Conservation (phyloP, 2,113 vertebrate species). For the Datnioides undecimradiatus region DNA sequence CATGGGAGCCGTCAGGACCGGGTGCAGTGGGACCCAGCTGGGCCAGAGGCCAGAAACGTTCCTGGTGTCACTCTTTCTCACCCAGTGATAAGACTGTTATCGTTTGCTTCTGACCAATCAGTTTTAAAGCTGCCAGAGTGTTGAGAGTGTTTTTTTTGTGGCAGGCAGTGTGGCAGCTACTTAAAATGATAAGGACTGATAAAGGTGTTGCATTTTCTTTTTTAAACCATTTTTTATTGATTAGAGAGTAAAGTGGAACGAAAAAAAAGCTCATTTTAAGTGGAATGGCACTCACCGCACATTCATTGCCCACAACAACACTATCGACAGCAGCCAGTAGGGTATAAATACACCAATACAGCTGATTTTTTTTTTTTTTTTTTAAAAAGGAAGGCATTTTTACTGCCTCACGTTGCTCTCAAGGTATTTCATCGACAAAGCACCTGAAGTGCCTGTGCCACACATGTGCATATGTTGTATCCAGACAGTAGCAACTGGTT, state of each 20-base stretch:
- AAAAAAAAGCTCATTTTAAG: background rate
- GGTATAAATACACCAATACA: slow-evolving; percentile 3
- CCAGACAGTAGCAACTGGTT: background rate
- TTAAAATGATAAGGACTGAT: slow-evolving; percentile 17
- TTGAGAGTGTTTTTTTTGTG: background rate
- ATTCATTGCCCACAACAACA: background rate
- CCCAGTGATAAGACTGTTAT: slow-evolving; percentile 3
- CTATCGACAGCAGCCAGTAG: slow-evolving; percentile 9
- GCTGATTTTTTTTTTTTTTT: too few species aligned
- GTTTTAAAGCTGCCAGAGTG: background rate
- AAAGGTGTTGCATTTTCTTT: slow-evolving; percentile 7
- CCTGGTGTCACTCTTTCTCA: background rate
- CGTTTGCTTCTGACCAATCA: slow-evolving; percentile 21
- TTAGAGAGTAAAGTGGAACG: background rate
- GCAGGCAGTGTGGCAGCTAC: slow-evolving; percentile 1
- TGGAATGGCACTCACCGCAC: background rate
- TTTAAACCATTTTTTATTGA: slow-evolving; percentile 29
- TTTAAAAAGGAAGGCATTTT: background rate
- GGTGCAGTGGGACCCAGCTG: background rate
- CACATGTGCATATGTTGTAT: background rate
- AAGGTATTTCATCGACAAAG: background rate
- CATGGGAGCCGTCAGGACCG: background rate
- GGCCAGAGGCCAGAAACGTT: background rate
- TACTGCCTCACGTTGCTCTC: background rate
- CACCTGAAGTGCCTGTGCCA: background rate